Evolutionary conservation across 2,888 invertebrate genomes (phyloP).

Genomic region (Acleris emargana): DNA sequence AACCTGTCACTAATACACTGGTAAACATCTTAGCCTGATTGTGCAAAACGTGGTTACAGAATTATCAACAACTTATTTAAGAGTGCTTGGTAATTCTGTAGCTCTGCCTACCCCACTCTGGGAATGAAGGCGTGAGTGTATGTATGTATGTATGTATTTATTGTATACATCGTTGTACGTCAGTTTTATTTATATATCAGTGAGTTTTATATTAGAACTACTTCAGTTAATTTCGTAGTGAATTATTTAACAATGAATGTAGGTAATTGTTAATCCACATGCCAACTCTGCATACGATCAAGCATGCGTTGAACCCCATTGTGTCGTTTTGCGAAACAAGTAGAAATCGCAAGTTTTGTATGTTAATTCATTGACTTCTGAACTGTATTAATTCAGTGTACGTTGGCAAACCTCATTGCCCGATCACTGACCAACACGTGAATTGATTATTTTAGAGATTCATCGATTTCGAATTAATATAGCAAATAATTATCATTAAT

Average conservation of each 20-base stretch:
- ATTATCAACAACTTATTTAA: too few species aligned
- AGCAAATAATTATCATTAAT: background rate
- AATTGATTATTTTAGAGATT: conserved; percentile 1
- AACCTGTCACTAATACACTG: too few species aligned
- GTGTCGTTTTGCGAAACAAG: conserved; percentile 72
- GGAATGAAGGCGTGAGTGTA: too few species aligned
- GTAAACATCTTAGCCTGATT: too few species aligned
- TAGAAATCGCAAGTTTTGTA: conserved; percentile 65
- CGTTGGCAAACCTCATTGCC: conserved; percentile 15
- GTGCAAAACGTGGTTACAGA: too few species aligned
- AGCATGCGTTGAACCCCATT: conserved; percentile 70
- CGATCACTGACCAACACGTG: conserved; percentile 15
- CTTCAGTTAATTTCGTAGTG: background rate
- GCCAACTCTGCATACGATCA: conserved; percentile 41
- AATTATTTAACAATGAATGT: background rate
- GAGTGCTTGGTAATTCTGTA: too few species aligned
- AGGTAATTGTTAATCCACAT: conserved; percentile 7
- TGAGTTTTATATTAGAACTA: background rate
- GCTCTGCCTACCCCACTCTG: too few species aligned
- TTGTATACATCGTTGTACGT: too few species aligned
- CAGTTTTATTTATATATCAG: too few species aligned
- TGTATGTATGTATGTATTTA: too few species aligned
- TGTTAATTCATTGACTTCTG: conserved; percentile 54
- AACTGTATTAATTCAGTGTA: conserved; percentile 39
- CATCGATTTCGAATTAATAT: background rate